Evolutionary conservation across 2,113 vertebrate genomes (phyloP).

Genomic region (Tragelaphus imberbis): DNA sequence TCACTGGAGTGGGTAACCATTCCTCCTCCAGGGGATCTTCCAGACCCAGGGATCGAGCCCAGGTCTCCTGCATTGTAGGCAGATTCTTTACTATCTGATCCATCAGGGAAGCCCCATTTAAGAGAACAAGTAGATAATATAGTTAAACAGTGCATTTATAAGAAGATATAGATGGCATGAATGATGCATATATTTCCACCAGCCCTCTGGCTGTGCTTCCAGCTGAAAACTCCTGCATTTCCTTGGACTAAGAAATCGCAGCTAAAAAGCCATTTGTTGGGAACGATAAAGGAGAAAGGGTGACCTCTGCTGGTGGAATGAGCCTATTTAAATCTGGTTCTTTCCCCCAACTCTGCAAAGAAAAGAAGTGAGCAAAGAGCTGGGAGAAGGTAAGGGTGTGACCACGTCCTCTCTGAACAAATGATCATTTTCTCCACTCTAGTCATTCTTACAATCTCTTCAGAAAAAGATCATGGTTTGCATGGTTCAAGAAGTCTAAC

Average conservation of each 20-base stretch:
- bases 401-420: not conserved
- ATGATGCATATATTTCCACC: not conserved
- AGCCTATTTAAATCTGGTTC: not conserved
- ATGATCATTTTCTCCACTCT: not conserved
- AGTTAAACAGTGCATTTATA: not conserved
- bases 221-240: conserved; percentile 5
- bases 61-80: not conserved
- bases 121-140: not conserved
- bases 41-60: not conserved
- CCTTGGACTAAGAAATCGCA: not conserved
- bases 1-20: not conserved
- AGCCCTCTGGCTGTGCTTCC: conserved; percentile 54
- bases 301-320: conserved; percentile 81
- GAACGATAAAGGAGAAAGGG: conserved; percentile 78
- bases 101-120: not conserved
- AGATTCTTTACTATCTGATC: not conserved
- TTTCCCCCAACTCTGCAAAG: not conserved
- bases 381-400: not conserved
- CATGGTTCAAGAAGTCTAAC: conserved; percentile 29
- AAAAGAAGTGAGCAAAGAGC: not conserved
- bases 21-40: not conserved
- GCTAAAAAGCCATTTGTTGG: not conserved
- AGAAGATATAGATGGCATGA: conserved; percentile 9
- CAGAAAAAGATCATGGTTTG: conserved; percentile 58
- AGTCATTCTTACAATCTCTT: conserved; percentile 42